phyloP scores from a whole-genome alignment of 2,113 vertebrate genomes.

The Pantherophis guttatus region DNA sequence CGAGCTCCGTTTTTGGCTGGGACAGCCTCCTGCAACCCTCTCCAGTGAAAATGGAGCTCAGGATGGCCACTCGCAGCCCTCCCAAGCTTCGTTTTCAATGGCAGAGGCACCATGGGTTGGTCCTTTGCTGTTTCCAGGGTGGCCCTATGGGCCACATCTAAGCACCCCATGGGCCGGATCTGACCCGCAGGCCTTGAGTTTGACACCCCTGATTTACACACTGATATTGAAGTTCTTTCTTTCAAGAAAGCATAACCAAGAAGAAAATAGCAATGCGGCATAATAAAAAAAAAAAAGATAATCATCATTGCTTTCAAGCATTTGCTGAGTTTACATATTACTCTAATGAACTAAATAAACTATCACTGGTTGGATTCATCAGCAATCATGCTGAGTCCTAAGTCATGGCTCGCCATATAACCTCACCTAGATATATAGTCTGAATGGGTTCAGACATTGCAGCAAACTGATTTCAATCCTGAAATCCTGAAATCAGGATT shows the following conservation, averaged over 20 bases:
- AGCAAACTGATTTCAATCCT: neutral
- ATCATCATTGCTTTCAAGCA: neutral
- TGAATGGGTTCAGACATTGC: neutral
- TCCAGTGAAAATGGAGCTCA: no score
- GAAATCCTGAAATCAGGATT: neutral
- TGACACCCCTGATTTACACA: no score
- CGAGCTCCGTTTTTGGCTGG: no score
- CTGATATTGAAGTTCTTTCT: neutral
- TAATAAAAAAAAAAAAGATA: neutral
- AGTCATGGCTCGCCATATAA: neutral
- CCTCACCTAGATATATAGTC: neutral
- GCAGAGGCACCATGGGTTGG: no score
- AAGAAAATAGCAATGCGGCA: neutral
- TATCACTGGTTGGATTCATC: neutral
- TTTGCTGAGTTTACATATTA: neutral
- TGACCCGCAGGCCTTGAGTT: no score
- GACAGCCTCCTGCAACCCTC: no score
- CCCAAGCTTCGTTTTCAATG: no score
- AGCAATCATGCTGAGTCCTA: neutral
- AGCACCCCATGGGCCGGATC: no score
- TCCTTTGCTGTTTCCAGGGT: no score
- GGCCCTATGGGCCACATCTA: no score
- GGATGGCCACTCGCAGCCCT: no score
- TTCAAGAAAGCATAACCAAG: neutral
- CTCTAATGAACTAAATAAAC: neutral